Conservation (phyloP, 2,113 vertebrate species). For the Callaeas wilsoni region DNA sequence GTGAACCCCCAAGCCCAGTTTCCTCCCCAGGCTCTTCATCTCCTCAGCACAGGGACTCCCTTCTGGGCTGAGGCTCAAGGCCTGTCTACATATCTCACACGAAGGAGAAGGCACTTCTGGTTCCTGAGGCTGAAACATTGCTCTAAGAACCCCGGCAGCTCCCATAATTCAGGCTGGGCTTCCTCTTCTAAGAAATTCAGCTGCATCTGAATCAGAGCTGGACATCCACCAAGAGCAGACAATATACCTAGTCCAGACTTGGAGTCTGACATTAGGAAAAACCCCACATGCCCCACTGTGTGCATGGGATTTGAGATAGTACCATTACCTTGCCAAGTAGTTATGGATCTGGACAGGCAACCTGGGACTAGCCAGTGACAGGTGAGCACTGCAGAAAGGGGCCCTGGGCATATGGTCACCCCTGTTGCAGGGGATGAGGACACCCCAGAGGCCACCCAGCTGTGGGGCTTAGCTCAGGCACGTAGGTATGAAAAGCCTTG, state of each 20-base stretch:
- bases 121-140: not conserved
- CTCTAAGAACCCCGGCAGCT: not conserved
- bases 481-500: not conserved
- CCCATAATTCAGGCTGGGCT: not conserved
- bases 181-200: not conserved
- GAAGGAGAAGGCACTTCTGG: not conserved
- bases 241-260: not conserved
- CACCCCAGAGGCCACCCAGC: not conserved
- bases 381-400: not conserved
- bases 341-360: not conserved
- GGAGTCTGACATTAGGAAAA: not conserved
- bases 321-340: not conserved
- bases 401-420: not conserved
- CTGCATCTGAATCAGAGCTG: not conserved
- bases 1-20: not conserved
- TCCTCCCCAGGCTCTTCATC: not conserved
- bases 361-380: not conserved
- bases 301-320: accelerated
- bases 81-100: accelerated
- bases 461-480: not conserved
- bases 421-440: not conserved
- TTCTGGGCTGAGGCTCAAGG: not conserved
- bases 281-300: not conserved
- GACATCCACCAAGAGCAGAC: not conserved
- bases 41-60: not conserved